Evolutionary conservation across 1,140 invertebrate species (phyloP), one percentile per base, ranked within the genome.

Genomic region (Pomacea maculata): DNA sequence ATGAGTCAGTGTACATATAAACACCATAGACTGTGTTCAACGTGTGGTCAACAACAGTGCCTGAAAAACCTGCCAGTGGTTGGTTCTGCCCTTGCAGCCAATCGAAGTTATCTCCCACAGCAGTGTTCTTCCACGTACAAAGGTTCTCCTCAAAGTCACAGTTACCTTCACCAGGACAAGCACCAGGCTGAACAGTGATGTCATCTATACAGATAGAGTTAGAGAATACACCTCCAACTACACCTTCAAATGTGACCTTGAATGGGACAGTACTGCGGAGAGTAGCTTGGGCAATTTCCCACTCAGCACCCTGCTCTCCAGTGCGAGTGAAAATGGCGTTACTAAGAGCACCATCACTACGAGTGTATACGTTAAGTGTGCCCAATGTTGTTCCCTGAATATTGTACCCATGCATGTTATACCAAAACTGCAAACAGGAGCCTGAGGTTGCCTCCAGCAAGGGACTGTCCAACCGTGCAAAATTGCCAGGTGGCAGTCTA

Each of bases 351-450:
- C 83, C 81, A 61, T 72, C 55, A 78, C 79, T 85, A n/a, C 87
- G 80, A 29, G 73, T 76, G 80, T 85, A 88, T 8, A 90, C 81
- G 80, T 88, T 74, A 11, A 90, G 84, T n/a, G 80, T 68, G 34
- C 87, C 89, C 55, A 86, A 82, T 7, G 78, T 71, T 15, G 45
- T 21, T 19, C 95, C 95, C 34, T 45, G 34, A 45, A 45, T 0
- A 45, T 45, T 45, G 34, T 45, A 45, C 34, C 6, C 34, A 87
- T 93, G 95, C 95, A 96, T 96, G 86, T 95, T 95, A 86, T 92
- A 94, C 93, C 93, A 96, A 94, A 92, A 93, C 17, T 85, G 84
- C 21, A 90, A 75, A 82, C 89, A 90, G 85, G 88, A 73, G 14
- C 85, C 83, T 29, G 82, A 67, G 17, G 87, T 84, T 21, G 84